These are phyloP conservation scores for Acinonyx jubatus DNA, from an alignment of 2,113 vertebrate species.

Conservation along the genomic window DNA sequence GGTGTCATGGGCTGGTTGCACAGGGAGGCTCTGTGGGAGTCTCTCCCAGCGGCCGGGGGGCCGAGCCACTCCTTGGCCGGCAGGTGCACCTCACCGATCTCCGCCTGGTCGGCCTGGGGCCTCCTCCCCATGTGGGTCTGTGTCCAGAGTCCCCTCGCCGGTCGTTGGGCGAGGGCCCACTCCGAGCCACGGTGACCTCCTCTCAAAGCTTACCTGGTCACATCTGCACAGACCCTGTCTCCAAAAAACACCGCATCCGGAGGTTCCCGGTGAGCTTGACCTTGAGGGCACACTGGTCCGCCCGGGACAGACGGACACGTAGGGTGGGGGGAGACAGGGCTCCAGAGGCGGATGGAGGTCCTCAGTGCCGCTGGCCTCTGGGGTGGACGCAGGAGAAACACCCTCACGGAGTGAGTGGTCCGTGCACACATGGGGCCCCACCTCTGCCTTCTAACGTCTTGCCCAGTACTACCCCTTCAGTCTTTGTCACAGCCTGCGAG, in stretches of 20 bases:
- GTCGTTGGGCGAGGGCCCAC: fast-evolving
- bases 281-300: not conserved
- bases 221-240: not conserved
- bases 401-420: fast-evolving
- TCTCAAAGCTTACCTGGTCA: fast-evolving
- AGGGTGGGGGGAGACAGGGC: too few species aligned
- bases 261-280: not conserved
- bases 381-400: fast-evolving
- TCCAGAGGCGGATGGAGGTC: fast-evolving
- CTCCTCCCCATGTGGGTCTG: not conserved
- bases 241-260: not conserved
- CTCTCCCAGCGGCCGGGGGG: fast-evolving
- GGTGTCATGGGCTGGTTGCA: fast-evolving
- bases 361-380: fast-evolving
- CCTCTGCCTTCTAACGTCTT: fast-evolving
- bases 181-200: fast-evolving
- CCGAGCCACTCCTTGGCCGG: fast-evolving
- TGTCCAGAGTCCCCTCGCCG: not conserved
- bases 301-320: fast-evolving
- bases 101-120: fast-evolving
- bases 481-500: not conserved
- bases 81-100: fast-evolving
- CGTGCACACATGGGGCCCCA: fast-evolving
- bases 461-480: fast-evolving
- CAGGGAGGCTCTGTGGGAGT: not conserved